These are phyloP conservation scores for Drosophila pallidifrons DNA, from an alignment of 1,140 invertebrate species.

Conservation along the genomic window DNA sequence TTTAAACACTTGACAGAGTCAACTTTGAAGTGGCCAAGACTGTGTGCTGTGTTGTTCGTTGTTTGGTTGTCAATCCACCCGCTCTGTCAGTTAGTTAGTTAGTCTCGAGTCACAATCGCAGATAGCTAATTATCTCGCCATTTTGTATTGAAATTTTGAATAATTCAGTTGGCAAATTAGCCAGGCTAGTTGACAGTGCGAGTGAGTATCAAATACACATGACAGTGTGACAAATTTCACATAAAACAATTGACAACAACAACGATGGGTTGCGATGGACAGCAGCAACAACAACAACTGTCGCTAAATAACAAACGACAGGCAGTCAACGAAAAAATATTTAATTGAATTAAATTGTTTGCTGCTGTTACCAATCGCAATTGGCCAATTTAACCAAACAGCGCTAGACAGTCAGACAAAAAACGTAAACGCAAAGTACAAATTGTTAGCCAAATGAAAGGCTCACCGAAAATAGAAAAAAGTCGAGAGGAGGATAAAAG, in stretches of 20 bases:
- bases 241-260: conserved; percentile 72
- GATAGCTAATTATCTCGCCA: conserved; percentile 72
- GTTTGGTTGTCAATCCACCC: background rate
- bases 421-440: conserved; percentile 63
- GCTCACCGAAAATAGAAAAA: conserved; percentile 24
- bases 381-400: conserved; percentile 79
- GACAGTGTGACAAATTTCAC: conserved; percentile 83
- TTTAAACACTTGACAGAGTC: conserved; percentile 48
- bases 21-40: conserved; percentile 24
- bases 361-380: conserved; percentile 82
- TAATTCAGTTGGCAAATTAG: conserved; percentile 73
- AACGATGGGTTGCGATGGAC: background rate
- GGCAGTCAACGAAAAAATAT: conserved; percentile 78
- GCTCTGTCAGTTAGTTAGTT: background rate
- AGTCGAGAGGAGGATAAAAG: conserved; percentile 19
- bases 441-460: conserved; percentile 79
- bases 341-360: conserved; percentile 85
- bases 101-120: background rate
- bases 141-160: conserved; percentile 72
- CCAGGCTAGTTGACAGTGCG: conserved; percentile 10
- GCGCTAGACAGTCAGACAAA: conserved; percentile 42
- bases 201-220: conserved; percentile 66
- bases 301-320: conserved; percentile 83
- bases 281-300: conserved; percentile 57
- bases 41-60: background rate